Base-by-base conservation (phyloP, 2,888 invertebrate genomes). In the Sussaba pulchella region DNA sequence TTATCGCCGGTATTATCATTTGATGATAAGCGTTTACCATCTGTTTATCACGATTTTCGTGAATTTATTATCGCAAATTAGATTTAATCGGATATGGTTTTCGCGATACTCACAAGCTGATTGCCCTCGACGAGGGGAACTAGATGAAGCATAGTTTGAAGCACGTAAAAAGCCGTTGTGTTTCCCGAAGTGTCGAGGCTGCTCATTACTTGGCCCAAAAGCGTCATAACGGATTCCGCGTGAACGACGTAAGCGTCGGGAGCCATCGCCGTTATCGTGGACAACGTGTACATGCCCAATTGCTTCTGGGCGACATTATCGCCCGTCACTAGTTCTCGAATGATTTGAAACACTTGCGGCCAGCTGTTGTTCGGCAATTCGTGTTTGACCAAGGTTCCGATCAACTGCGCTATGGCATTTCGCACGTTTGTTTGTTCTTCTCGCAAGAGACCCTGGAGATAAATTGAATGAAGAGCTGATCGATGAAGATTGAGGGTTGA, bases 301-400 rank as follows among this genome's bases (percentile, higher is more conserved):
- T 95, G 95, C 92, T 94, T 94, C 73, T 95, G 94, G 24, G 91
- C 89, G 6, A 93, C 85, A 85, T 93, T 93, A 57, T 94, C 93
- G 88, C 94, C 94, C 57, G 93, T 93, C 64, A 94, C 93, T 69
- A 94, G 92, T 74, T 93, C 93, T 82, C 94, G 93, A 54, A 96
- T 91, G 87, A 95, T 95, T 82, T 94, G 93, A 84, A 95, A 92
- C 74, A 96, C 92, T 88, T 95, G 95, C 12, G 95, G 95, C 96
- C 96, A 96, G n/a, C 82, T 82, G 64, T 91, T 89, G 50, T 82
- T 87, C 2, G 90, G 93, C 84, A 96, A 93, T 91, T 96, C 96
- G 90, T 96, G 96, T 84, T 95, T 96, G 12, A 96, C 95, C 72
- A 96, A 92, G 0, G 94, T 94, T 24, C 95, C 96, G 84, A 96